Base-by-base conservation (phyloP, 2,888 invertebrate genomes). In the Cosmia trapezina region DNA sequence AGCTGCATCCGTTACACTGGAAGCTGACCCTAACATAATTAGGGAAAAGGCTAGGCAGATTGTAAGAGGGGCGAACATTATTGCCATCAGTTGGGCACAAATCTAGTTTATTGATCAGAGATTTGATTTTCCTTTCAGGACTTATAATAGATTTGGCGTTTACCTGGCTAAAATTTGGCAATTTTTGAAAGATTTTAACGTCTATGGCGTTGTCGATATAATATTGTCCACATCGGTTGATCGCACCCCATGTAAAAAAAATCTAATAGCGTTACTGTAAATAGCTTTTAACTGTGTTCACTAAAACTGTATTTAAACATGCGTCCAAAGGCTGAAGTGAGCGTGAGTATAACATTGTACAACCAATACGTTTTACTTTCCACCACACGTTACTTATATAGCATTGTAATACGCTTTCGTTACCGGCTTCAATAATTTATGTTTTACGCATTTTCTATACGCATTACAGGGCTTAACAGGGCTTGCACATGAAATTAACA, bases 241-340 rank as follows among this genome's bases (percentile, higher is more conserved):
- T 80, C 8, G 9, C 49, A 76, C 57, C n/a, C 9, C 2, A 11
- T 51, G 9, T 66, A 69, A 68, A 64, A 49, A 57, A 49, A n/a
- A 49, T n/a, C 47, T 78, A 80, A 72, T 63, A 73, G 84, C 83
- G 70, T 81, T 82, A 83, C 77, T 95, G 94, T 94, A 95, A 83
- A 95, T 95, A 95, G 95, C 94, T 94, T 94, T 87, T 88, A 86
- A 86, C 78, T 90, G 89, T 92, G 86, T 89, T 91, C 89, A 93
- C 88, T 89, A 88, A 91, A 90, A 88, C 91, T 93, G 91, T 95
- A 91, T 88, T 76, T 76, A 73, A 93, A 93, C 95, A 94, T 94
- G 96, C 96, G 94, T 95, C 96, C 89, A 91, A 96, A 97, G 97
- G 97, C 97, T 94, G 97, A 97, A 97, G 97, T 97, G 86, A 97